Evolutionary conservation across 2,888 invertebrate genomes (phyloP), one percentile per base, ranked within the genome.

Genomic region (Thyatira batis): DNA sequence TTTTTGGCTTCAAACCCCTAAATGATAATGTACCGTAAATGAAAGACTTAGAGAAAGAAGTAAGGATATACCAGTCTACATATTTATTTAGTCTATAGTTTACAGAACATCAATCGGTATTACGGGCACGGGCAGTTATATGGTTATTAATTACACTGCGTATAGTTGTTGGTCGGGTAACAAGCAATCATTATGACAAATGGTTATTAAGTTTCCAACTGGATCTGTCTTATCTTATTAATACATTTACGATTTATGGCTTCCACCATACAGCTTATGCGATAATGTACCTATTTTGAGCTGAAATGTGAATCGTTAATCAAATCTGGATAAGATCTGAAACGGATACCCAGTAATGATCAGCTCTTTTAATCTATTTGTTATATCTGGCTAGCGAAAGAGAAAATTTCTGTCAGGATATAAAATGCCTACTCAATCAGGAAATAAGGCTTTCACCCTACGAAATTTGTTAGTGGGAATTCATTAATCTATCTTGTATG

Each of bases 161-260:
- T 46, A 46, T 46, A 23, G 25, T 23, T 50, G 43, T 44, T 50
- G 20, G 17, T 25, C 46, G 9, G 25, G 46, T 46, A 46, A 46
- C 25, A 25, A 46, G 46, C 46, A 25, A 46, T 46, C 45, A 48
- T 39, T 9, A 51, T 50, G 50, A 55, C 54, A 53, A 46, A 49
- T 51, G 55, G 49, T 61, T 48, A 65, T 67, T 63, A 65, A 61
- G 58, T 60, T 63, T 60, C 59, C 56, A 65, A 65, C 65, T 63
- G 60, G 61, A 60, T 61, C 58, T 43, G 49, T 52, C 52, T 50
- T 55, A 43, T 49, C 39, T 50, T 27, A 20, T 46, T 25, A 13
- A 43, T 27, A 20, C 13, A 20, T 11, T 11, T 27, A n/a, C 45
- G 52, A 53, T 54, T 45, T 39, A 39, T 39, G 13, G 5, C 17